These are phyloP conservation scores for Caranx melampygus DNA, from an alignment of 2,113 vertebrate genomes.

Conservation along the genomic window DNA sequence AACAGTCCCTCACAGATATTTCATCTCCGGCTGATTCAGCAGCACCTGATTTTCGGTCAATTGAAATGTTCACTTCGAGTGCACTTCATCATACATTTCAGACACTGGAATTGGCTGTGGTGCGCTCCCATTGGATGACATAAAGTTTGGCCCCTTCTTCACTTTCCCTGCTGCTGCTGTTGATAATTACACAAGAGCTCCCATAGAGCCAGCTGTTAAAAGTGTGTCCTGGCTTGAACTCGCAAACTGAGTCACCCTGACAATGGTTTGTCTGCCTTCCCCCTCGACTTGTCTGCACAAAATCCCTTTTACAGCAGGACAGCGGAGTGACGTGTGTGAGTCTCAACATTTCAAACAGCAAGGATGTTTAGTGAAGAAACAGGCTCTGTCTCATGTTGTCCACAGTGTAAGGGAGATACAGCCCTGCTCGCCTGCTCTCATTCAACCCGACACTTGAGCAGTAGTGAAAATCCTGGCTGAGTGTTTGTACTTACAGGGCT, in stretches of 20 bases:
- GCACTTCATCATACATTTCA: constrained; percentile 58
- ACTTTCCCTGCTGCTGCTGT: constrained; percentile 69
- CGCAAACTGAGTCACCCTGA: constrained; percentile 74
- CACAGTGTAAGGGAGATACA: not conserved
- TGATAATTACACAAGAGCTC: constrained; percentile 79
- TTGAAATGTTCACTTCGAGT: constrained; percentile 43
- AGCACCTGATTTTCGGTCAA: constrained; percentile 37
- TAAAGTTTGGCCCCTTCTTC: constrained; percentile 64
- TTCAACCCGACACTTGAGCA: constrained; percentile 10
- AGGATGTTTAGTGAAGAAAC: constrained; percentile 26
- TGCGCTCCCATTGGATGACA: constrained; percentile 56
- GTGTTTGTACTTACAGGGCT: constrained; percentile 38
- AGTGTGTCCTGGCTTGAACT: constrained; percentile 81
- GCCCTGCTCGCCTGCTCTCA: constrained; percentile 25
- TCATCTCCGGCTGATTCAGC: constrained; percentile 24
- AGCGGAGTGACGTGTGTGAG: constrained; percentile 3
- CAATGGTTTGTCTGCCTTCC: constrained; percentile 58
- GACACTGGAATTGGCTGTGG: constrained; percentile 38
- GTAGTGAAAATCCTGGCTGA: constrained; percentile 31
- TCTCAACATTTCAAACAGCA: constrained; percentile 11
- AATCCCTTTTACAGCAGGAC: constrained; percentile 29
- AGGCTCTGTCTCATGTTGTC: constrained; percentile 12
- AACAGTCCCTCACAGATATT: constrained; percentile 33
- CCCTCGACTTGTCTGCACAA: constrained; percentile 47
- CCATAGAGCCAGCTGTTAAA: constrained; percentile 79